Evolutionary conservation across 2,888 invertebrate genomes (phyloP), one percentile per base, ranked within the genome.

Genomic region (Oegoconia quadripuncta): DNA sequence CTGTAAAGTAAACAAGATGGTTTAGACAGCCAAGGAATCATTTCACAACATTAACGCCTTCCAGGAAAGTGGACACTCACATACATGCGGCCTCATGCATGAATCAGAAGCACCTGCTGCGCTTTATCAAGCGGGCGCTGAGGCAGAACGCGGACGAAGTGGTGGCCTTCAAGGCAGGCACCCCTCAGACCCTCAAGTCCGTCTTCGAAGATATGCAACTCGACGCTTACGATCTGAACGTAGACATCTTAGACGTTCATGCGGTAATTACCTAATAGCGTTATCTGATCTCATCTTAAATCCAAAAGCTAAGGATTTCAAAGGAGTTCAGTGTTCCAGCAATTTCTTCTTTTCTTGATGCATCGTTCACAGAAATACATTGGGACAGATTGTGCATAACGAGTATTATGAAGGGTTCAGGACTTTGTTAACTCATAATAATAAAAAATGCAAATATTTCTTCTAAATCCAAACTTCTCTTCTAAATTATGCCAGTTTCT

Each of bases 1-100:
- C n/a, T n/a, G n/a, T n/a, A n/a, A n/a, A n/a, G n/a, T n/a, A n/a
- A n/a, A n/a, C n/a, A n/a, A n/a, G n/a, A n/a, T n/a, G n/a, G n/a
- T n/a, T n/a, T n/a, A n/a, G n/a, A 6, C 20, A 7, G 3, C 20
- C 4, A 20, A 20, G 5, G 20, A 3, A 20, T 7, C 20, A 20
- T 7, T 7, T 20, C 7, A 3, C 20, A 20, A 20, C 20, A 12
- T 3, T 14, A 28, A 25, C 5, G n/a, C 3, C 6, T 12, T 34
- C 2, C 52, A 88, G 89, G 44, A 91, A 97, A 91, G 98, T 99
- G 46, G 99, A 99, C 75, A 98, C 98, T 37, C 98, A 99, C 84
- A 97, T 99, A 61, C 98, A 99, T 79, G 98, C 98, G 0, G 97
- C 98, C 0, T 97, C 97, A 0, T 97, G 97, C 74, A 99, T 99